phyloP scores from a whole-genome alignment of 1,140 invertebrate species.

The Melanaphis sacchari region DNA sequence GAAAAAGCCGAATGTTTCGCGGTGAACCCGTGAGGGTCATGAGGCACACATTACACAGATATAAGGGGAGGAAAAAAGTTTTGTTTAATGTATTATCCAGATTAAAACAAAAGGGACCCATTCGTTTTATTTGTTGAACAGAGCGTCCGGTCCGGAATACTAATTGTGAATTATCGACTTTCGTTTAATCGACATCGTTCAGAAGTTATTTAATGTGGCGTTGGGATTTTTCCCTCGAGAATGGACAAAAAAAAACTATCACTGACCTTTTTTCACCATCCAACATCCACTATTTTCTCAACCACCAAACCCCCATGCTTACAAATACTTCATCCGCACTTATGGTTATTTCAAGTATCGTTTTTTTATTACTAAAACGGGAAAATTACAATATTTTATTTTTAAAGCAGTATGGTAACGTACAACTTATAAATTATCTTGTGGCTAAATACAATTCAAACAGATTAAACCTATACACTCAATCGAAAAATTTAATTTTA shows the following conservation, averaged over 20 bases:
- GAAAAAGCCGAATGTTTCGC: constrained; percentile 23
- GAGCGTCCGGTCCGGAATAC: constrained; percentile 53
- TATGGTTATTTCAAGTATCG: constrained; percentile 42
- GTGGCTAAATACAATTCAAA: not conserved
- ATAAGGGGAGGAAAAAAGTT: constrained; percentile 34
- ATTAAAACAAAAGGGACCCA: constrained; percentile 53
- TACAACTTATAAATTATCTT: not conserved
- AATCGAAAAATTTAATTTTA: not conserved
- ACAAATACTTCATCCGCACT: constrained; percentile 32
- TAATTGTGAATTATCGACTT: constrained; percentile 57
- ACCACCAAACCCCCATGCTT: not conserved
- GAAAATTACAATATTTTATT: not conserved
- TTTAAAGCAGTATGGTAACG: not conserved
- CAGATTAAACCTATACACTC: not conserved
- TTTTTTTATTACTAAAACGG: constrained; percentile 35
- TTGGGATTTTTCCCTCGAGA: constrained; percentile 32
- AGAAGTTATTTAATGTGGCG: constrained; percentile 52
- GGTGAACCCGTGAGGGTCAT: not conserved
- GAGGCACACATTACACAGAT: constrained; percentile 21
- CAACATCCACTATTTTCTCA: not conserved
- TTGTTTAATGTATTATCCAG: constrained; percentile 55
- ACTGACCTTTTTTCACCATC: not conserved
- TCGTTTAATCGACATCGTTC: constrained; percentile 55
- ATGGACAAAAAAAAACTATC: constrained; percentile 8
- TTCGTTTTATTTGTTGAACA: constrained; percentile 56